Conservation (phyloP, 1,140 invertebrate genomes). For the Danaus plexippus region DNA sequence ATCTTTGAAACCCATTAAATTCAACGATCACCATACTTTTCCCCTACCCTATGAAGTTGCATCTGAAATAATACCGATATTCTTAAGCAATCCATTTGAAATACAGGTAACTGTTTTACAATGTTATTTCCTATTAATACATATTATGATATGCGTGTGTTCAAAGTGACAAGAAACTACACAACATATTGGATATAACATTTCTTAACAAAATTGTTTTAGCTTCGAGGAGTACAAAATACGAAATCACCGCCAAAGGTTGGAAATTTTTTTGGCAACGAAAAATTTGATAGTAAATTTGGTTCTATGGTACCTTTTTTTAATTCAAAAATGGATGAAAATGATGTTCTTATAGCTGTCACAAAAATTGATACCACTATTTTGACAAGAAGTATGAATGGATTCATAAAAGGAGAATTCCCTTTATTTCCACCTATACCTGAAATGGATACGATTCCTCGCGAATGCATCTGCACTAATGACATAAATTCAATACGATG, state of each 20-base stretch:
- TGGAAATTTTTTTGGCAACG: slow-evolving; percentile 35
- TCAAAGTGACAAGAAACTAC: no score
- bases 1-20: neutral
- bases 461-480: slow-evolving; percentile 41
- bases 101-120: slow-evolving; percentile 4
- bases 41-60: slow-evolving; percentile 9
- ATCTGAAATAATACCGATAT: slow-evolving; percentile 7
- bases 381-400: slow-evolving; percentile 41
- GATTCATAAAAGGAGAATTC: slow-evolving; percentile 43
- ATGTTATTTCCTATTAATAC: no score
- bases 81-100: slow-evolving; percentile 13
- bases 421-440: slow-evolving; percentile 38
- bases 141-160: no score
- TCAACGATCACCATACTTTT: slow-evolving; percentile 9
- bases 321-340: slow-evolving; percentile 17
- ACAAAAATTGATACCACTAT: slow-evolving; percentile 45
- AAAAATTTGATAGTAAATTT: slow-evolving; percentile 35
- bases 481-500: slow-evolving; percentile 43
- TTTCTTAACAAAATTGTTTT: slow-evolving; percentile 9
- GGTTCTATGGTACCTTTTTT: slow-evolving; percentile 12
- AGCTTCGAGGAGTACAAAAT: slow-evolving; percentile 41
- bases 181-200: neutral
- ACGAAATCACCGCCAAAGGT: slow-evolving; percentile 6
- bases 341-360: slow-evolving; percentile 42
- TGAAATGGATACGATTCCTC: slow-evolving; percentile 17